A percentile compares a stretch with the other conserved stretches of the same genome.
Evolutionary conservation across 1,140 invertebrate species (phyloP).

Genomic region (Drosophila gunungcola): DNA sequence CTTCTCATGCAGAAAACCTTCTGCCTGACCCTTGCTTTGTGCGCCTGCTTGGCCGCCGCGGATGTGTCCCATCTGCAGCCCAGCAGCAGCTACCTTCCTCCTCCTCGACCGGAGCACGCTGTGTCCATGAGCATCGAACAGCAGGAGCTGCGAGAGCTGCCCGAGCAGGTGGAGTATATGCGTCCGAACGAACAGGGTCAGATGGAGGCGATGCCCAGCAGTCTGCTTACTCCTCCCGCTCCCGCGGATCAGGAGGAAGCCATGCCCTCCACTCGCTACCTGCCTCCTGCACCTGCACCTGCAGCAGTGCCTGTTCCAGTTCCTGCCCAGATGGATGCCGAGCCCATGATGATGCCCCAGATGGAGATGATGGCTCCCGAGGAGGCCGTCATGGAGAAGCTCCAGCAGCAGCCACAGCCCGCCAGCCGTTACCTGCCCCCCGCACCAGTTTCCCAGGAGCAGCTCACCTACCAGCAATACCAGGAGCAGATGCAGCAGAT

Average conservation of each 20-base stretch:
- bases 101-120: constrained; percentile 54
- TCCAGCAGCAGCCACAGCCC: constrained; percentile 32
- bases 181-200: constrained; percentile 36
- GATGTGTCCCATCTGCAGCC: constrained; percentile 76
- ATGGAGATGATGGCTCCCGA: constrained; percentile 41
- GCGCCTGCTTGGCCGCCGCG: constrained; percentile 62
- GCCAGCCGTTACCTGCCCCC: constrained; percentile 59
- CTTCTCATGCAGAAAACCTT: constrained; percentile 43
- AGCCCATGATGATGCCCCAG: constrained; percentile 50
- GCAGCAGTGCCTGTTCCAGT: not conserved
- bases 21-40: constrained; percentile 48
- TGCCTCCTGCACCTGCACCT: constrained; percentile 51
- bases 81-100: constrained; percentile 65
- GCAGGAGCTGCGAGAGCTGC: constrained; percentile 72
- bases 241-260: constrained; percentile 27
- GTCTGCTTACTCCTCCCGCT: constrained; percentile 58
- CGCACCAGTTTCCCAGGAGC: constrained; percentile 33
- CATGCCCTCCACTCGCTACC: constrained; percentile 49
- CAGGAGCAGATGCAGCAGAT: constrained; percentile 59
- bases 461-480: constrained; percentile 73
- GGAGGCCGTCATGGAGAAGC: constrained; percentile 21
- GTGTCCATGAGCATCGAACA: constrained; percentile 73
- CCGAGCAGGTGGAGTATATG: constrained; percentile 77
- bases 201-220: constrained; percentile 67
- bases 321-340: constrained; percentile 19